phyloP scores from a whole-genome alignment of 2,888 invertebrate genomes.

The Empis livida region DNA sequence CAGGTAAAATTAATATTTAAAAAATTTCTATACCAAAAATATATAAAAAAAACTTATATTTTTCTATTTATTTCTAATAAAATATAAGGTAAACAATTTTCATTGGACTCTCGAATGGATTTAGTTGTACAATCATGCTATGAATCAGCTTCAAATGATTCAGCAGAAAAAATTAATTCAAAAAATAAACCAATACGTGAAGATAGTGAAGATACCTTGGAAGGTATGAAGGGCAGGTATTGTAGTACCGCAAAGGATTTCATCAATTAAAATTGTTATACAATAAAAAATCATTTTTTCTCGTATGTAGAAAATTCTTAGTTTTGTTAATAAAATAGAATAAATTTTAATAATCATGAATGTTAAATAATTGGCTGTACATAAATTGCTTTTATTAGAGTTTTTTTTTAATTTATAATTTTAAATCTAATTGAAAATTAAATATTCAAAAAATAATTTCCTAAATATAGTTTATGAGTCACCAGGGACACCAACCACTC shows the following conservation, averaged over 20 bases:
- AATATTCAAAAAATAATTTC: not conserved
- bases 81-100: conserved; percentile 57
- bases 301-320: too few species aligned
- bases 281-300: too few species aligned
- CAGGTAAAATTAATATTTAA: conserved; percentile 39
- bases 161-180: conserved; percentile 4
- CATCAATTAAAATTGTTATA: too few species aligned
- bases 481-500: conserved; percentile 15
- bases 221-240: conserved; percentile 38
- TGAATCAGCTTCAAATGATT: conserved; percentile 34
- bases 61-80: not conserved
- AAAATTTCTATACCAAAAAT: too few species aligned
- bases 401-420: not conserved
- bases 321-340: too few species aligned
- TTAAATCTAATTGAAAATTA: too few species aligned
- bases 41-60: too few species aligned
- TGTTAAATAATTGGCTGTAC: too few species aligned
- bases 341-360: too few species aligned
- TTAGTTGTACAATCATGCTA: conserved; percentile 57
- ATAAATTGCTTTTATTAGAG: not conserved
- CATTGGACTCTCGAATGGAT: conserved; percentile 82
- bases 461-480: conserved; percentile 19
- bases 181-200: conserved; percentile 22
- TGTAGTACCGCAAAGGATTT: conserved; percentile 17
- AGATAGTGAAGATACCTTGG: conserved; percentile 32